Percentiles rank a stretch among this genome's conserved stretches.
Evolutionary conservation across 2,797 vertebrate genomes (phyloP).

Genomic region (Periparus ater): DNA sequence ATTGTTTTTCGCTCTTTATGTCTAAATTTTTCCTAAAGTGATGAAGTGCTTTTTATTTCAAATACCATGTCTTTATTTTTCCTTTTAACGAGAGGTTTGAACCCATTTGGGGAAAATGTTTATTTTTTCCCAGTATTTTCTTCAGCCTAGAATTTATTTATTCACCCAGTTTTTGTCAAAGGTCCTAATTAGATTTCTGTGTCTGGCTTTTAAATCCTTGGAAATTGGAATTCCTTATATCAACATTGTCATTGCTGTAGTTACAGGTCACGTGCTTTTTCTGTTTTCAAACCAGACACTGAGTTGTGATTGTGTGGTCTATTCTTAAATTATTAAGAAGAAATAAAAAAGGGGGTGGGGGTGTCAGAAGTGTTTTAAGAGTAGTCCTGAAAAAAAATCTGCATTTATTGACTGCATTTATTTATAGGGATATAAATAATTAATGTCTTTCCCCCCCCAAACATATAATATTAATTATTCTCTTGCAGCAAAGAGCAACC

Average conservation of each 20-base stretch:
- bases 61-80: neutral
- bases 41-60: neutral
- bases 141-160: conserved; percentile 36
- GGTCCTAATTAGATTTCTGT: conserved; percentile 13
- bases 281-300: neutral
- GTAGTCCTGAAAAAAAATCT: neutral
- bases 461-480: conserved; percentile 1
- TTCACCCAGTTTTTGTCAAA: conserved; percentile 20
- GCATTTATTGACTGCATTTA: neutral
- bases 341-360: fast-evolving
- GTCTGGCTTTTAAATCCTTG: conserved; percentile 39
- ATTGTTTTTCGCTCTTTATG: conserved; percentile 14
- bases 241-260: conserved; percentile 38
- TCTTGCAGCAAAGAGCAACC: conserved; percentile 14
- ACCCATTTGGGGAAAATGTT: neutral
- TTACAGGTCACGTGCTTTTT: conserved; percentile 31
- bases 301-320: neutral
- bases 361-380: neutral
- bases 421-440: neutral
- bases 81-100: neutral
- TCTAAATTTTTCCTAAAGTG: neutral
- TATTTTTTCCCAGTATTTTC: neutral
- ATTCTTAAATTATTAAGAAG: neutral
- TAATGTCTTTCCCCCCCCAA: neutral
- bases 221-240: conserved; percentile 43